These are phyloP conservation scores for Caenorhabditis panamensis DNA, from an alignment of 2,888 invertebrate genomes.

Conservation along the genomic window DNA sequence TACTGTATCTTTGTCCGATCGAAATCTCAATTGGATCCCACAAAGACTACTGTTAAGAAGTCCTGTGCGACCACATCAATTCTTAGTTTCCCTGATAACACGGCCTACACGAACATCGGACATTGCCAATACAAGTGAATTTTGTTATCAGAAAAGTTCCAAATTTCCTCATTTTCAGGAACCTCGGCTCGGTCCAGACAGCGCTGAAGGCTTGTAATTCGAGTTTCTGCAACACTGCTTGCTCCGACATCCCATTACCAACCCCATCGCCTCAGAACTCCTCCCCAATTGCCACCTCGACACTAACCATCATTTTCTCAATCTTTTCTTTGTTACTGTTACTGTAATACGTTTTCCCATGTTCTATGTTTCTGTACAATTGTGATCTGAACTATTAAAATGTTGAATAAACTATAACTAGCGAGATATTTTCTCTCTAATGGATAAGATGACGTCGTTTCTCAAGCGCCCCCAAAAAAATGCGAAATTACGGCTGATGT, in stretches of 20 bases:
- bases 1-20: slow-evolving; percentile 57
- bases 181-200: slow-evolving; percentile 38
- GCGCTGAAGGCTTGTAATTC: slow-evolving; percentile 64
- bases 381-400: too few species aligned
- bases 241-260: slow-evolving; percentile 45
- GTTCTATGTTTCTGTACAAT: background rate
- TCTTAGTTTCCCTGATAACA: slow-evolving; percentile 57
- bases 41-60: slow-evolving; percentile 55
- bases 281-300: background rate
- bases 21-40: slow-evolving; percentile 31
- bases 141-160: too few species aligned
- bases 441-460: too few species aligned
- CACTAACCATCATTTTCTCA: background rate
- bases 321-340: background rate
- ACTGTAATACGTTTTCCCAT: background rate
- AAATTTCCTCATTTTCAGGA: slow-evolving; percentile 9
- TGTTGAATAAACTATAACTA: too few species aligned
- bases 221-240: slow-evolving; percentile 59
- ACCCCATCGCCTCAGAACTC: slow-evolving; percentile 43
- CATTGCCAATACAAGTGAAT: slow-evolving; percentile 61
- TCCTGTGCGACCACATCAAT: slow-evolving; percentile 49
- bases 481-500: background rate
- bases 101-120: slow-evolving; percentile 44
- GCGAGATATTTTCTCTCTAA: too few species aligned
- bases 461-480: background rate